Evolutionary conservation across 2,113 vertebrate species (phyloP).

Genomic region (Brachyhypopomus gauderio): DNA sequence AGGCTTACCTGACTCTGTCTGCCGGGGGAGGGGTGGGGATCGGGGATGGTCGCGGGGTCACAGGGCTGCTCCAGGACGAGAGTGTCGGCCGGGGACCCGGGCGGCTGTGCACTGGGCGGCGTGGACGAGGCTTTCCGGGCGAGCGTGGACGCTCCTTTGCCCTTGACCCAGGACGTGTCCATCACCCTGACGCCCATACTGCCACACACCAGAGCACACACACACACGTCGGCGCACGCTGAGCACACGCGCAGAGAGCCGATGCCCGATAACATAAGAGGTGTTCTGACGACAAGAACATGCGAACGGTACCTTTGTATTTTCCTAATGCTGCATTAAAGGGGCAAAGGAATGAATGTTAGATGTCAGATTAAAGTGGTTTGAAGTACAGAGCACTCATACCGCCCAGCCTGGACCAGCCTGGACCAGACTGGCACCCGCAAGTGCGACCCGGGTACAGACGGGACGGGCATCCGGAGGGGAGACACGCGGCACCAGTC

Average conservation of each 20-base stretch:
- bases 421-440: conserved; percentile 21
- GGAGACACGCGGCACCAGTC: conserved; percentile 49
- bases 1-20: conserved; percentile 87
- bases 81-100: conserved; percentile 81
- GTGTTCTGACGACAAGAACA: conserved; percentile 26
- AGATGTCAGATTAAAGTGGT: conserved; percentile 35
- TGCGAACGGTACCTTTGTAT: conserved; percentile 94
- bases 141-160: conserved; percentile 84
- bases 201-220: conserved; percentile 61
- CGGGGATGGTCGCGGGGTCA: conserved; percentile 76
- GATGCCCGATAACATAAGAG: neutral
- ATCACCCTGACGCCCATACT: conserved; percentile 99
- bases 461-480: conserved; percentile 42
- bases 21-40: conserved; percentile 79
- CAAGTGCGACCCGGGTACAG: conserved; percentile 4
- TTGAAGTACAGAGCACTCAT: conserved; percentile 59
- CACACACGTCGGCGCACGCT: neutral
- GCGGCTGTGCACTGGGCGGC: conserved; percentile 83
- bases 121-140: conserved; percentile 84
- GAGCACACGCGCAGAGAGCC: neutral
- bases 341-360: conserved; percentile 72
- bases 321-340: conserved; percentile 98
- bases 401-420: conserved; percentile 38
- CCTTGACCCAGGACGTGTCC: conserved; percentile 98
- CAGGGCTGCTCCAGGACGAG: conserved; percentile 84